Base-by-base conservation (phyloP, 2,113 vertebrate genomes). In the Notiomystis cincta region DNA sequence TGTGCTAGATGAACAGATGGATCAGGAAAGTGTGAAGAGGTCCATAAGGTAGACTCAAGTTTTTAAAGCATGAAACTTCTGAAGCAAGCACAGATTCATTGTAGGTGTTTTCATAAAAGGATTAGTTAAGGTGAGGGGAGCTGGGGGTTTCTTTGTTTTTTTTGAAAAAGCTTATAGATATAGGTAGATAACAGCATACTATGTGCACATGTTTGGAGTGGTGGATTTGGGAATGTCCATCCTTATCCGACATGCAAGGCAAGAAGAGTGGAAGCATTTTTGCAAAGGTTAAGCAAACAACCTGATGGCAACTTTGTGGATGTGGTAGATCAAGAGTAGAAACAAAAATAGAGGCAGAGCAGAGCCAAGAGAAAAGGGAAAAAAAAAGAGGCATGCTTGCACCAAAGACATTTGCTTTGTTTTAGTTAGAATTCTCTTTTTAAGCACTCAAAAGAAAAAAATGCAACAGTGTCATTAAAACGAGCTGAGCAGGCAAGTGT, bases 1-100 rank as follows among this genome's bases (percentile, higher is more conserved):
- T 94, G 85, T 89, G 88, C 93, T 96, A 93, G 88, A 93, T 93
- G 94, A 97, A 96, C 95, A 97, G 96, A 97, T 94, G 95, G 92
- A 97, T 77, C 75, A 83, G 45, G 38, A 71, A 96, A 88, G 95
- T 40, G 92, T 87, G 93, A 97, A 96, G 69, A 92, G 88, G 92
- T 92, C 95, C 96, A 95, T 88, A 96, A 97, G 93, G 95, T 82
- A 97, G 82, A 80, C 60, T 81, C 40, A 88, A 96, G 72, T 94
- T 96, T 94, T 89, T 78, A 40, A 96, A 90, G 80, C 76, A 90
- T 20, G 35, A 96, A 96, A 96, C 92, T 97, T 97, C 76, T 87
- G 47, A 95, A 94, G 79, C 2, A 7, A 95, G 72, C 30, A 77
- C 4, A 82, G 90, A 71, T 40, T 91, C 33, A 18, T 4, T 38